Conservation (phyloP, 2,113 vertebrate genomes). For the Equus przewalskii region DNA sequence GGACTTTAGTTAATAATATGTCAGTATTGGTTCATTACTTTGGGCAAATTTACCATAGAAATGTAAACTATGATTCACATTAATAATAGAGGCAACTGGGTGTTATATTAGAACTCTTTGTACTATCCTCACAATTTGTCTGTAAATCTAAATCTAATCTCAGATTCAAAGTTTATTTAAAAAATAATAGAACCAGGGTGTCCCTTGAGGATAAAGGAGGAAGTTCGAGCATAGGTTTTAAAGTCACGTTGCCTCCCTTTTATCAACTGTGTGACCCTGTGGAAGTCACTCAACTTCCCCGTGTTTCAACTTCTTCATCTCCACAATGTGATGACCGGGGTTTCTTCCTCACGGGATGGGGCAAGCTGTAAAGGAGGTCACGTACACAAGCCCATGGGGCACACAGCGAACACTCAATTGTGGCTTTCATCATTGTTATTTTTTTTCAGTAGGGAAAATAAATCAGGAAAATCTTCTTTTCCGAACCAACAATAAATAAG, state of each 20-base stretch:
- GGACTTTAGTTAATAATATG: not conserved
- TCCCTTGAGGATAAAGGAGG: not conserved
- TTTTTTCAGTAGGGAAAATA: not conserved
- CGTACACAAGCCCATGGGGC: no score
- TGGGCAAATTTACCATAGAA: not conserved
- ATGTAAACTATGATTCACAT: not conserved
- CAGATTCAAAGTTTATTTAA: not conserved
- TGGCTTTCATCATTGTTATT: rapidly evolving
- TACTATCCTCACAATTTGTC: not conserved
- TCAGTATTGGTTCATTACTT: not conserved
- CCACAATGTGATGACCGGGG: not conserved
- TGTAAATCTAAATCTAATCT: not conserved
- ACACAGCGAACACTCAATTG: rapidly evolving
- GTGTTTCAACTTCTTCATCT: not conserved
- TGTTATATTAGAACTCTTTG: not conserved
- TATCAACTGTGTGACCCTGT: not conserved
- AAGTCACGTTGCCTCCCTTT: not conserved
- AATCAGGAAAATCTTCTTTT: not conserved
- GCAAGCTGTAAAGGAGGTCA: rapidly evolving
- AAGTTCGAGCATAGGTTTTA: not conserved
- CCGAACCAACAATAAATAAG: not conserved
- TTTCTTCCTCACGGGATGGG: not conserved
- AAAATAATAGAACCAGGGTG: not conserved
- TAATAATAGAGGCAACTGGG: not conserved
- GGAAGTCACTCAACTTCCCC: conserved; percentile 10